These are phyloP conservation scores for Thamnaconus septentrionalis DNA, from an alignment of 2,113 vertebrate species.

Conservation along the genomic window DNA sequence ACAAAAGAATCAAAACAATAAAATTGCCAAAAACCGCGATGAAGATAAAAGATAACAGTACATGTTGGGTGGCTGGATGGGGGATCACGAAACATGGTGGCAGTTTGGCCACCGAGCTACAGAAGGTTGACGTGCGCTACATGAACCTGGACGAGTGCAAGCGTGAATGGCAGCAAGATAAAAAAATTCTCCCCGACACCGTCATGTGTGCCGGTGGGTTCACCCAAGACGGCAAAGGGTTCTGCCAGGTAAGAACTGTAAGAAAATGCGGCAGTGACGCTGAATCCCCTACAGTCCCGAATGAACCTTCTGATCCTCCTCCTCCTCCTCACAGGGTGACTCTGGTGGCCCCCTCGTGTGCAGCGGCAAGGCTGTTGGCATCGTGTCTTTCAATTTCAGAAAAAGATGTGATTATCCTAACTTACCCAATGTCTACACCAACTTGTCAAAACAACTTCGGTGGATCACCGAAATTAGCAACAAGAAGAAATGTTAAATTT, in stretches of 20 bases:
- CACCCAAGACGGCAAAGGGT: slow-evolving; percentile 16
- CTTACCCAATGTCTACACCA: slow-evolving; percentile 63
- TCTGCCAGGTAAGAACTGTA: slow-evolving; percentile 59
- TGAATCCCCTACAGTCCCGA: background rate
- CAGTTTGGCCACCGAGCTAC: background rate
- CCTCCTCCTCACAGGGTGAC: slow-evolving; percentile 75
- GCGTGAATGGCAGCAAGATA: background rate
- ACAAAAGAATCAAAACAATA: slow-evolving; percentile 21
- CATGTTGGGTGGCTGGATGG: slow-evolving; percentile 71
- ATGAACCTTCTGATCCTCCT: background rate
- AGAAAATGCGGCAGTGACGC: background rate
- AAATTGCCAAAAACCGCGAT: slow-evolving; percentile 14
- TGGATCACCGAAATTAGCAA: slow-evolving; percentile 56
- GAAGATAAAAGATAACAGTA: slow-evolving; percentile 1
- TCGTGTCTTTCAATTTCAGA: slow-evolving; percentile 72
- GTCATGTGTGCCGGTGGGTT: slow-evolving; percentile 65
- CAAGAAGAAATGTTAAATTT: slow-evolving; percentile 14
- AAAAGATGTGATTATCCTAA: slow-evolving; percentile 43
- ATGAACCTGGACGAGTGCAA: slow-evolving; percentile 34
- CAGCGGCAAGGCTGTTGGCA: slow-evolving; percentile 63
- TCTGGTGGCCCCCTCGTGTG: slow-evolving; percentile 85
- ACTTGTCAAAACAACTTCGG: slow-evolving; percentile 45
- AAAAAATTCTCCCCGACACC: slow-evolving; percentile 16
- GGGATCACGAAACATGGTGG: slow-evolving; percentile 6
- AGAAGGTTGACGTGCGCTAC: slow-evolving; percentile 21